Evolutionary conservation across 2,113 vertebrate species (phyloP).

Genomic region (Hyaena hyaena): DNA sequence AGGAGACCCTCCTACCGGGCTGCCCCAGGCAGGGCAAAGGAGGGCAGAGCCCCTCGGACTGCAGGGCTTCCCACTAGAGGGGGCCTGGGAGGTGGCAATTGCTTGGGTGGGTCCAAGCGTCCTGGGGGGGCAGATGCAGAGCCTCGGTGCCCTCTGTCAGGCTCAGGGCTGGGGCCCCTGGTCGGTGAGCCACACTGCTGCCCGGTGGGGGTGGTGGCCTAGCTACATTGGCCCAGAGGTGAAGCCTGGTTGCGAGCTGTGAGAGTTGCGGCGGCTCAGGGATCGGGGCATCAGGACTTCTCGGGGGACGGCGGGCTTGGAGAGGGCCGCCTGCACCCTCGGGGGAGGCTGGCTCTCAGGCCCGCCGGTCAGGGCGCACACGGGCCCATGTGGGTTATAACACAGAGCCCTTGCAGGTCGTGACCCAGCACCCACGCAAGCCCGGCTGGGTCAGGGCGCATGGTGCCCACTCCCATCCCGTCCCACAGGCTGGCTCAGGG

Average conservation of each 20-base stretch:
- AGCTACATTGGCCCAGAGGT: fast-evolving
- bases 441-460: not conserved
- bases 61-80: not conserved
- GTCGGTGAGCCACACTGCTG: not conserved
- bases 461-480: fast-evolving
- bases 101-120: not conserved
- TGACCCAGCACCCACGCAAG: not conserved
- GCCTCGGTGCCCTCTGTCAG: not conserved
- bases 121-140: not conserved
- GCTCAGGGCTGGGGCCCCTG: no score
- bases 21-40: not conserved
- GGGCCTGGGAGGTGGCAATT: fast-evolving
- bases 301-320: no score
- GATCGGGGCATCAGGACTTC: fast-evolving
- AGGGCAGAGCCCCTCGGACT: not conserved
- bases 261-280: fast-evolving
- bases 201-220: not conserved
- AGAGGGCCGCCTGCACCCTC: not conserved
- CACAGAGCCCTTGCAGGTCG: not conserved
- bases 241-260: not conserved
- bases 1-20: not conserved
- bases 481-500: not conserved
- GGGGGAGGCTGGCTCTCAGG: not conserved
- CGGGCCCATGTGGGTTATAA: not conserved
- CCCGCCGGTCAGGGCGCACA: no score